phyloP scores from a whole-genome alignment of 2,888 invertebrate species.

The Euphydryas editha region DNA sequence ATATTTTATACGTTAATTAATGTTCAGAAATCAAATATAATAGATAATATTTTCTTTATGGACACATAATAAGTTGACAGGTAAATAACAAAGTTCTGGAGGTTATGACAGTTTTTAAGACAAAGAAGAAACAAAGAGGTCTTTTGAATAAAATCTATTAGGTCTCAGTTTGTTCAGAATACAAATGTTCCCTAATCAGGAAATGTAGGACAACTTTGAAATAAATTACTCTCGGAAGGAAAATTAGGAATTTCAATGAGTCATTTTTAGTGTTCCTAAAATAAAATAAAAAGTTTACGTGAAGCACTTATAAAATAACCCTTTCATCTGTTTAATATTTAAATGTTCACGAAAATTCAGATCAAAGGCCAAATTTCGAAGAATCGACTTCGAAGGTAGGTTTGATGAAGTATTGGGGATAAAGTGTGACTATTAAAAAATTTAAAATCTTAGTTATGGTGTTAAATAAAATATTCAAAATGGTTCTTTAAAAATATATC shows the following conservation, averaged over 20 bases:
- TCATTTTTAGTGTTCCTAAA: conserved; percentile 5
- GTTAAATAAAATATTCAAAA: no score
- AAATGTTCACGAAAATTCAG: no score
- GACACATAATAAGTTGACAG: not conserved
- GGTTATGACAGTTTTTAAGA: conserved; percentile 2
- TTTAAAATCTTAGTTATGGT: no score
- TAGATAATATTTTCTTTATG: not conserved
- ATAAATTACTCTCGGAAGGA: conserved; percentile 29
- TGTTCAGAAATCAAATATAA: not conserved
- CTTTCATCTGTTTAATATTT: not conserved
- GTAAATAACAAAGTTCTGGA: not conserved
- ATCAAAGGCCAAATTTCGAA: no score
- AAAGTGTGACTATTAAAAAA: no score
- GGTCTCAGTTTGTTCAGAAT: conserved; percentile 32
- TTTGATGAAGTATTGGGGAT: no score
- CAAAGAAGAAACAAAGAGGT: conserved; percentile 15
- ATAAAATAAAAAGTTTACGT: not conserved
- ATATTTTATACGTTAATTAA: no score
- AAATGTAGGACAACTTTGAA: conserved; percentile 27
- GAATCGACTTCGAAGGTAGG: no score
- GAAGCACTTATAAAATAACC: not conserved
- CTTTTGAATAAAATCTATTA: conserved; percentile 33
- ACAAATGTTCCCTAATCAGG: conserved; percentile 36
- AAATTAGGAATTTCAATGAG: conserved; percentile 21
- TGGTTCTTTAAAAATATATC: no score